phyloP scores from a whole-genome alignment of 2,888 invertebrate genomes.

The Drosophila paucipuncta region DNA sequence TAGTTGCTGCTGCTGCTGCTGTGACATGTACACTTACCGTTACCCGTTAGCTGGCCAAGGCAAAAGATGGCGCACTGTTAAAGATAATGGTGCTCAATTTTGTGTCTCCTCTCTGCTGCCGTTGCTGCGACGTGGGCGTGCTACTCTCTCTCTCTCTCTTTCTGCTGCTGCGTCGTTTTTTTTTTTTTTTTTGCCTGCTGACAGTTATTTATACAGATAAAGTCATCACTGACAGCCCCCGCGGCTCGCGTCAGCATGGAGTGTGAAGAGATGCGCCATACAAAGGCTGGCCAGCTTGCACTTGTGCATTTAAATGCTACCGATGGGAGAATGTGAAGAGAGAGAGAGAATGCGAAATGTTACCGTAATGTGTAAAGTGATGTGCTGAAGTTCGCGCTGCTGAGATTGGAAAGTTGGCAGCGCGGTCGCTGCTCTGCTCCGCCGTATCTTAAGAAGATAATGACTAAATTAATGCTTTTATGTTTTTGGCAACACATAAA shows the following conservation, averaged over 20 bases:
- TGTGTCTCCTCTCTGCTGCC: slow-evolving; percentile 36
- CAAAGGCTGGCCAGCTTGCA: slow-evolving; percentile 27
- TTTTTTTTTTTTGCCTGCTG: slow-evolving; percentile 52
- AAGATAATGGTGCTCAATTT: slow-evolving; percentile 35
- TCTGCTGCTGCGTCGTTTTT: slow-evolving; percentile 8
- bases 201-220: slow-evolving; percentile 83
- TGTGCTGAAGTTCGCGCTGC: slow-evolving; percentile 70
- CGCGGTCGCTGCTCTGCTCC: slow-evolving; percentile 39
- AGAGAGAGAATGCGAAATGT: slow-evolving; percentile 33
- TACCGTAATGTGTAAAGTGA: slow-evolving; percentile 63
- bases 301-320: slow-evolving; percentile 1
- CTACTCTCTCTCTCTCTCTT: slow-evolving; percentile 12
- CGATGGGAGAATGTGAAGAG: neutral
- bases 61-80: slow-evolving; percentile 53
- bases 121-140: slow-evolving; percentile 39
- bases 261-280: slow-evolving; percentile 39
- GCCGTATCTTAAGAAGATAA: slow-evolving; percentile 85
- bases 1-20: slow-evolving; percentile 21
- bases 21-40: slow-evolving; percentile 58
- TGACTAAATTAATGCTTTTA: slow-evolving; percentile 86
- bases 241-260: slow-evolving; percentile 40
- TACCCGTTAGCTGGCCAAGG: slow-evolving; percentile 41
- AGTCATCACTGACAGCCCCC: slow-evolving; percentile 80
- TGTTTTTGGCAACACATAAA: slow-evolving; percentile 85
- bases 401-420: slow-evolving; percentile 16